Percentiles rank a stretch among this genome's conserved stretches.
Evolutionary conservation across 2,888 invertebrate genomes (phyloP).

Genomic region (Sclerodermus sp.): DNA sequence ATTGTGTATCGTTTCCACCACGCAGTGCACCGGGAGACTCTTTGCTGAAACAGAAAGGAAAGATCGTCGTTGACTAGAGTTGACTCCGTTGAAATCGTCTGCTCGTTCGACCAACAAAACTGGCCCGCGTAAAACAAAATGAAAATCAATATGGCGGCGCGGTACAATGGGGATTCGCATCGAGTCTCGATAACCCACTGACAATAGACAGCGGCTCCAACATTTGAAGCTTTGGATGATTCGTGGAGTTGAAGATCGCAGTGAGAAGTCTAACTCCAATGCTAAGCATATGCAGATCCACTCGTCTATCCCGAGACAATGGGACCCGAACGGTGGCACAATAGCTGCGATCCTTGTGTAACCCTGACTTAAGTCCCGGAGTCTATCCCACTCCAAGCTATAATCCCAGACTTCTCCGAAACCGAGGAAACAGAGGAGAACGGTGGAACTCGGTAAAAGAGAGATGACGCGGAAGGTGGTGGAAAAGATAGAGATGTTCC

Average conservation of each 20-base stretch:
- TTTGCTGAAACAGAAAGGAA: constrained; percentile 63
- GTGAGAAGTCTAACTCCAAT: constrained; percentile 48
- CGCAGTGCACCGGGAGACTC: constrained; percentile 92
- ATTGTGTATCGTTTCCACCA: constrained; percentile 82
- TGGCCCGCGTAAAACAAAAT: no score
- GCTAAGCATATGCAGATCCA: constrained; percentile 59
- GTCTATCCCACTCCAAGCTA: constrained; percentile 52
- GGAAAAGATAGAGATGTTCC: constrained; percentile 19
- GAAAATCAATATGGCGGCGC: not conserved
- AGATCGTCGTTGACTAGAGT: not conserved
- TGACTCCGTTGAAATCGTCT: no score
- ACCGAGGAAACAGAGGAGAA: constrained; percentile 35
- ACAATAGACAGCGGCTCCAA: constrained; percentile 29
- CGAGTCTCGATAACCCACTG: constrained; percentile 2
- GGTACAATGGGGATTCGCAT: no score
- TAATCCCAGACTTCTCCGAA: constrained; percentile 55
- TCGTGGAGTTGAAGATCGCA: constrained; percentile 37
- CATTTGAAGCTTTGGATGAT: constrained; percentile 33
- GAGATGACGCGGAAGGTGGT: constrained; percentile 17
- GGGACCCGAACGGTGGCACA: constrained; percentile 50
- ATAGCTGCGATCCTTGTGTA: constrained; percentile 58
- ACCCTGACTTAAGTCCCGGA: constrained; percentile 57
- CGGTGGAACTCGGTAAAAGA: constrained; percentile 25
- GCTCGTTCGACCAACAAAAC: no score
- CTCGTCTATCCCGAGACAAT: constrained; percentile 57